Evolutionary conservation across 2,113 vertebrate species (phyloP), one percentile per base, ranked within the genome.

Genomic region (Dipodomys merriami): DNA sequence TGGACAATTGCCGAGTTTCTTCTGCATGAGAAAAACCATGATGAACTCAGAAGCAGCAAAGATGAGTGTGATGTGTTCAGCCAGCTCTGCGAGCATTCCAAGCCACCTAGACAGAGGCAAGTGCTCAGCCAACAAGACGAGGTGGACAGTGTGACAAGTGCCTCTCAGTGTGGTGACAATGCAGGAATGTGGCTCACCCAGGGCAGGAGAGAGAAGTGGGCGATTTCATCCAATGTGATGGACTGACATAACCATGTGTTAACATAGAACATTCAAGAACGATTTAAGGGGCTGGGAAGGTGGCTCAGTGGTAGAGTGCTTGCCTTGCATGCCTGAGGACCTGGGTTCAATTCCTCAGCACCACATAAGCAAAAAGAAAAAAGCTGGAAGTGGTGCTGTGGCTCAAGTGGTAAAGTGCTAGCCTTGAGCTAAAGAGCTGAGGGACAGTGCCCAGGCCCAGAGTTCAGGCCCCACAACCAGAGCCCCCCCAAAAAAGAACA

Each of bases 231-330:
- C 96, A 94, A 95, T 30, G 62, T 76, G 60, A 93, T 53, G 83
- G 69, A 81, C 13, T 89, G 78, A 79, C 60, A 82, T 96, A 92
- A 98, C 94, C 88, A 89, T 83, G 53, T 69, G 85, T 80, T 94
- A 87, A 95, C 80, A 35, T 64, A 90, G 90, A 90, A 62, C 94
- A 46, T 77, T 95, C 78, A 90, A 33, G 53, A 27, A 76, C 88
- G 89, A 25, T 68, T 39, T 39, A 39, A 39, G 39, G 39, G 39
- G 39, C 39, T 39, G 39, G 39, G 39, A 6, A 39, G 39, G 39
- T 39, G 39, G 39, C 39, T 39, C 39, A 39, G 39, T 39, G 39
- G 39, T 39, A 39, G 39, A 39, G 39, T 1, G 5, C 39, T 39
- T 39, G 39, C 39, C 39, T 39, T 39, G 39, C 39, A 39, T 39